Conservation (phyloP, 2,113 vertebrate genomes). For the Phalacrocorax carbo region DNA sequence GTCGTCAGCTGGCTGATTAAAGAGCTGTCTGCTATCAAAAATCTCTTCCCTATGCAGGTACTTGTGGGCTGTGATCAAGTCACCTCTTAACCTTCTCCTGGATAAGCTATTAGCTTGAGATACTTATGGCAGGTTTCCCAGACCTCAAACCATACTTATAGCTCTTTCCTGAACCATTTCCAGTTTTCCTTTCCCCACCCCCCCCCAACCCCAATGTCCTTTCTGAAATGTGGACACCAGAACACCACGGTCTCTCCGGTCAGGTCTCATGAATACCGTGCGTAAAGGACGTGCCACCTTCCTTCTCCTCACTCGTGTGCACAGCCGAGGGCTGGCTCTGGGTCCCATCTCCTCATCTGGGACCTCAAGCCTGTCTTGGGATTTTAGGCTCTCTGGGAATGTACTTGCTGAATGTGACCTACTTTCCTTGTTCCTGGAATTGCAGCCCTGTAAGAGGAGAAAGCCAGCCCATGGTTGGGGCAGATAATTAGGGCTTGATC, state of each 20-base stretch:
- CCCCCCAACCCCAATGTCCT: accelerated
- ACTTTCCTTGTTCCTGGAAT: neutral
- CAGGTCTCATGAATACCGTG: neutral
- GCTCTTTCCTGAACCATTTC: constrained; percentile 26
- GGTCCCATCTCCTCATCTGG: neutral
- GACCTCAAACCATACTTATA: neutral
- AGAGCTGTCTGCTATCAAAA: constrained; percentile 28
- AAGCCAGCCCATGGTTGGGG: neutral
- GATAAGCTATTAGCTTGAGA: constrained; percentile 26
- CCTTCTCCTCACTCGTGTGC: accelerated
- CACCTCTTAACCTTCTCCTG: constrained; percentile 29
- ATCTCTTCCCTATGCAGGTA: constrained; percentile 1
- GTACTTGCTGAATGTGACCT: neutral
- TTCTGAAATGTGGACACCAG: neutral
- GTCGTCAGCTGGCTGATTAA: constrained; percentile 16
- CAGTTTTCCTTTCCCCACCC: neutral
- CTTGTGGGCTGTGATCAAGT: neutral
- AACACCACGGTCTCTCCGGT: accelerated
- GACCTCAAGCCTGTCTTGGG: neutral
- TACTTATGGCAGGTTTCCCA: constrained; percentile 44
- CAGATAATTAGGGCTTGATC: neutral
- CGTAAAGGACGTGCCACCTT: accelerated
- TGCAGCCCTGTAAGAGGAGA: neutral
- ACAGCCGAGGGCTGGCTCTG: neutral
- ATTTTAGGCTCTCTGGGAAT: neutral